Base-by-base conservation (phyloP, 2,113 vertebrate genomes). In the Carlito syrichta region DNA sequence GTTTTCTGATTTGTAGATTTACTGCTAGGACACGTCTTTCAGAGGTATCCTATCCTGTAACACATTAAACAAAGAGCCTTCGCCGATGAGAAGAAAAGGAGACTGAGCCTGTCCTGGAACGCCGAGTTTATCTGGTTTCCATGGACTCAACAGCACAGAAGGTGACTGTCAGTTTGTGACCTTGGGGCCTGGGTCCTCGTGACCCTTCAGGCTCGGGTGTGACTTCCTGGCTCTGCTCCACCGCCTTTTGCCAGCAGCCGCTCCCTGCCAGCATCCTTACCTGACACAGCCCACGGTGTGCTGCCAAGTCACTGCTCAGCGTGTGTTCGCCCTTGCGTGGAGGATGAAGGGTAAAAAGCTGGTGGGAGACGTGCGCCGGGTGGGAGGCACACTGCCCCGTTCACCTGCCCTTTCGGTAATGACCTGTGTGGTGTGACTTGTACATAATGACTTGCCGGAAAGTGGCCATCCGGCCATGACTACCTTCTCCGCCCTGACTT, bases 1-100 rank as follows among this genome's bases (percentile, higher is more conserved):
- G 45, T 58, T 91, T 96, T 94, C n/a, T 87, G 74, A 58, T 45
- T 52, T 94, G 5, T 87, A 68, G 74, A 52, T 89, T 74, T 95
- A 86, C 69, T 86, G 45, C 32, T 84, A 76, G 82, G 38, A 78
- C 78, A 69, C 82, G 3, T 50, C 56, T 76, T 92, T 94, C n/a
- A 48, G 35, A 58, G 54, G 3, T 32, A 78, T 85, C 9, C 3
- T 79, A 69, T 96, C 89, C 81, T 60, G 32, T 81, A 62, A 71
- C 63, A 66, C 32, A 11, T 60, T 73, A 52, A 91, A 23, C n/a
- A 76, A 93, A 86, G 43, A 88, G 54, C 17, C 11, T 86, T 91
- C 60, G 60, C 10, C 85, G 56, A 84, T 50, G 50, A 58, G 48
- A 92, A 86, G 63, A 79, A 91, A 74, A 81, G 58, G 43, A 91